Conservation (phyloP, 2,113 vertebrate genomes). For the Laticauda laticaudata region DNA sequence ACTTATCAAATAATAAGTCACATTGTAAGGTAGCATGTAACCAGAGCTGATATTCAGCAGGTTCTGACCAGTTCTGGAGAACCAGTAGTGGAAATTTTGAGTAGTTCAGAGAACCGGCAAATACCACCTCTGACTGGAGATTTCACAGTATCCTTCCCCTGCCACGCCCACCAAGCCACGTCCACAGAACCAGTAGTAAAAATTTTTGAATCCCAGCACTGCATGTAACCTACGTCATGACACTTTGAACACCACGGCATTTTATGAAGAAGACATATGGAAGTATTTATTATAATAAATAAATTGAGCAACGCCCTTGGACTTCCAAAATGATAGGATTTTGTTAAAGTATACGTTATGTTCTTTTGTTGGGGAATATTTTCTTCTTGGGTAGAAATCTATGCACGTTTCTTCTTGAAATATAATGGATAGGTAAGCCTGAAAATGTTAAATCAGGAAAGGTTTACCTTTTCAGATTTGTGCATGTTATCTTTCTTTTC, state of each 20-base stretch:
- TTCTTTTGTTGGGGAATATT: slow-evolving; percentile 62
- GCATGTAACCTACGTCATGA: slow-evolving; percentile 52
- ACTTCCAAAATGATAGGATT: slow-evolving; percentile 55
- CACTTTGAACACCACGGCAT: slow-evolving; percentile 55
- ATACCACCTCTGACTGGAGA: no score
- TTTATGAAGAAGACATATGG: slow-evolving; percentile 53
- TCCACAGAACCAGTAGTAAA: no score
- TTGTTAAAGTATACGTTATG: slow-evolving; percentile 62
- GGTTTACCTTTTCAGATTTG: slow-evolving; percentile 60
- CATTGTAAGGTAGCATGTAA: slow-evolving; percentile 53
- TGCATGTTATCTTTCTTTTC: slow-evolving; percentile 67
- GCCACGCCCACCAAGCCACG: no score
- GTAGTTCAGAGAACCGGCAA: no score
- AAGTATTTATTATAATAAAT: slow-evolving; percentile 56
- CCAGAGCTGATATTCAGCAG: neutral
- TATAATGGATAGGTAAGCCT: slow-evolving; percentile 71
- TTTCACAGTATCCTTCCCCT: no score
- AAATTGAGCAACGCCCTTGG: slow-evolving; percentile 64
- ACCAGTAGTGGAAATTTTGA: no score
- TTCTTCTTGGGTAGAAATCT: slow-evolving; percentile 67
- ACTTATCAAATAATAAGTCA: slow-evolving; percentile 56
- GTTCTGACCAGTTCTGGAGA: no score
- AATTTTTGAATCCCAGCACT: no score
- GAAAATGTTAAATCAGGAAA: slow-evolving; percentile 67
- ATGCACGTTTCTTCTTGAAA: slow-evolving; percentile 65